These are phyloP conservation scores for Thunnus albacares DNA, from an alignment of 2,797 vertebrate species.

Conservation along the genomic window DNA sequence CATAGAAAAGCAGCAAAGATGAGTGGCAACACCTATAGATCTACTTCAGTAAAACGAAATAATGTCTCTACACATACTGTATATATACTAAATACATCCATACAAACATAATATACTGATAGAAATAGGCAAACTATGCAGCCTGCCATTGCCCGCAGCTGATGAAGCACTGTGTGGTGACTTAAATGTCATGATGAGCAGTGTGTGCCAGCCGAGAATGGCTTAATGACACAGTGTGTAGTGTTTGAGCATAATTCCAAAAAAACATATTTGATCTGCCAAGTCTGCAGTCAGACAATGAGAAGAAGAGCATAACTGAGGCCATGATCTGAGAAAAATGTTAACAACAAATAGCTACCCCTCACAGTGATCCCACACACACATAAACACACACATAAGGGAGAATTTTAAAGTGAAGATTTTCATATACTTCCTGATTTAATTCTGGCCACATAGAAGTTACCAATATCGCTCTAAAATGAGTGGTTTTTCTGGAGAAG, in stretches of 20 bases:
- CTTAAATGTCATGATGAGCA: slow-evolving; percentile 68
- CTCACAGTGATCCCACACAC: not conserved
- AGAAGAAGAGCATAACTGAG: slow-evolving; percentile 47
- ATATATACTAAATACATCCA: slow-evolving; percentile 2
- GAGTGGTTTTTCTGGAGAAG: not conserved
- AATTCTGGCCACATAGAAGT: slow-evolving; percentile 53
- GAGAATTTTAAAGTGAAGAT: slow-evolving; percentile 26
- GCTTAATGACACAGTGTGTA: slow-evolving; percentile 48
- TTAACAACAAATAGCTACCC: slow-evolving; percentile 39
- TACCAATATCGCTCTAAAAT: not conserved
- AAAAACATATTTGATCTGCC: slow-evolving; percentile 31
- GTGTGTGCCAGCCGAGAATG: slow-evolving; percentile 45
- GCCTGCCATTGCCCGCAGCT: slow-evolving; percentile 36
- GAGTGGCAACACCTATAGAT: slow-evolving; percentile 8
- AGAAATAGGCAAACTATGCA: slow-evolving; percentile 45
- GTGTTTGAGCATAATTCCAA: slow-evolving; percentile 18
- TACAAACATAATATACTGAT: slow-evolving; percentile 11
- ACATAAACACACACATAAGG: slow-evolving; percentile 16
- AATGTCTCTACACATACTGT: not conserved
- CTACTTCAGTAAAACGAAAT: not conserved
- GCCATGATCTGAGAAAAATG: slow-evolving; percentile 49
- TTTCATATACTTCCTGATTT: slow-evolving; percentile 31
- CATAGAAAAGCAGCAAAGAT: not conserved
- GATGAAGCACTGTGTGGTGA: slow-evolving; percentile 33
- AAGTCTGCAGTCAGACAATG: slow-evolving; percentile 43